phyloP scores from a whole-genome alignment of 1,140 invertebrate species.

The Drosophila trapezifrons region DNA sequence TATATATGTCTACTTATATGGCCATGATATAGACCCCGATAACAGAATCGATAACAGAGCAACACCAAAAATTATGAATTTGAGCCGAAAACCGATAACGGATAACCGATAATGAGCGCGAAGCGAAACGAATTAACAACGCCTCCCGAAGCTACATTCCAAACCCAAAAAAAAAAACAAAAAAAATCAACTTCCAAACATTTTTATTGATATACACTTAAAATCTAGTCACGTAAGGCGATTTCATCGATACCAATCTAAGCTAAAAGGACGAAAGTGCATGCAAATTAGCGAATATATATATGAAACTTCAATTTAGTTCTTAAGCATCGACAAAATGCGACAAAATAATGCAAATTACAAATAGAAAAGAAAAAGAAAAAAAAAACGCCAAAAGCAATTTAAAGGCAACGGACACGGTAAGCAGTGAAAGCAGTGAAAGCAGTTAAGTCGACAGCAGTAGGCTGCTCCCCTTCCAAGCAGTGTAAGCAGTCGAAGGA shows the following conservation, averaged over 20 bases:
- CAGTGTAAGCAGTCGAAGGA: slow-evolving; percentile 14
- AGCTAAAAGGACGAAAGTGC: slow-evolving; percentile 34
- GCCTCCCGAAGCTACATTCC: slow-evolving; percentile 21
- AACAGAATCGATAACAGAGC: slow-evolving; percentile 19
- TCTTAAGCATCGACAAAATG: slow-evolving; percentile 19
- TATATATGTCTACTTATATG: slow-evolving; percentile 37
- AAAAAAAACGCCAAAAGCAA: slow-evolving; percentile 26
- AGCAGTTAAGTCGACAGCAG: background rate
- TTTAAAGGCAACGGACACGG: slow-evolving; percentile 38
- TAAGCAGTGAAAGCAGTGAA: slow-evolving; percentile 32
- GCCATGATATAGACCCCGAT: slow-evolving; percentile 14
- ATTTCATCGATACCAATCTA: slow-evolving; percentile 52
- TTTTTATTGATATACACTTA: slow-evolving; percentile 60
- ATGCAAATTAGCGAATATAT: slow-evolving; percentile 45
- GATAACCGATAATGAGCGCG: slow-evolving; percentile 5
- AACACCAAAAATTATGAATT: slow-evolving; percentile 29
- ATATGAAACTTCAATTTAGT: slow-evolving; percentile 43
- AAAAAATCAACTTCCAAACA: slow-evolving; percentile 65
- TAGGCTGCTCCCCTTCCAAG: slow-evolving; percentile 1
- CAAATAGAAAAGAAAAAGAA: no score
- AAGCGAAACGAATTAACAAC: slow-evolving; percentile 16
- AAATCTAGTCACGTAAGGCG: slow-evolving; percentile 47
- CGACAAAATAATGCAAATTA: slow-evolving; percentile 32
- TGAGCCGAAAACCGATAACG: background rate
- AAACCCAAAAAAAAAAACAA: background rate